phyloP scores from a whole-genome alignment of 2,113 vertebrate genomes.

The Lethenteron camtschaticum region DNA sequence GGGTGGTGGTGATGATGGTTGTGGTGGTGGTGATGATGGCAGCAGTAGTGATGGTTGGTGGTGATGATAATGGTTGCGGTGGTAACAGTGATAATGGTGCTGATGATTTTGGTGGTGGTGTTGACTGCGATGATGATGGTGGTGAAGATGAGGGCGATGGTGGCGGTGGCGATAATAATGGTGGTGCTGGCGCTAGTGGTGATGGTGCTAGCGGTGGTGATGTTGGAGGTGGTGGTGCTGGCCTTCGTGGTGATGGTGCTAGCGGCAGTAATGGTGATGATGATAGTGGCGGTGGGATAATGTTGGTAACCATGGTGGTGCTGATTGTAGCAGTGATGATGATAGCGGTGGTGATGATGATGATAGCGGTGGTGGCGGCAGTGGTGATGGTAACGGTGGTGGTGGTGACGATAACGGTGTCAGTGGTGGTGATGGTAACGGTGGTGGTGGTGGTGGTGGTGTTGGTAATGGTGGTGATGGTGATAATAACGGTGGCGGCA shows the following conservation, averaged over 20 bases:
- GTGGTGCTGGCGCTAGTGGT: background rate
- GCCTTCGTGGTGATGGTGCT: constrained; percentile 10
- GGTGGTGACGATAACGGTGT: background rate
- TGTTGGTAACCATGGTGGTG: background rate
- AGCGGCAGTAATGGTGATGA: background rate
- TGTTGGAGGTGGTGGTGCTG: constrained; percentile 51
- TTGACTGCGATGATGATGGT: background rate
- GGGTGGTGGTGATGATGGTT: constrained; percentile 42
- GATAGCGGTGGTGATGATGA: background rate
- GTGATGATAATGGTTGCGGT: background rate
- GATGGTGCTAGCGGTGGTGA: constrained; percentile 25
- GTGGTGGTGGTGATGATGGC: background rate
- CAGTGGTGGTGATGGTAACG: background rate
- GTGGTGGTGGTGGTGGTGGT: background rate
- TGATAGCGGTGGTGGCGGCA: background rate
- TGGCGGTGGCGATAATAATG: background rate
- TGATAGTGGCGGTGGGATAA: background rate
- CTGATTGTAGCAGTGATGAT: background rate
- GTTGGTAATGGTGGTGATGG: background rate
- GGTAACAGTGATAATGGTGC: background rate
- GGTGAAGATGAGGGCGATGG: background rate
- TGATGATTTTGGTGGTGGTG: too few relatives aligned
- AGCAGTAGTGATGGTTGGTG: constrained; percentile 4
- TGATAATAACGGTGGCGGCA: background rate
- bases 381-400: background rate